Evolutionary conservation across 1,140 invertebrate genomes (phyloP), one percentile per base, ranked within the genome.

Genomic region (Sminthurinus signatus): DNA sequence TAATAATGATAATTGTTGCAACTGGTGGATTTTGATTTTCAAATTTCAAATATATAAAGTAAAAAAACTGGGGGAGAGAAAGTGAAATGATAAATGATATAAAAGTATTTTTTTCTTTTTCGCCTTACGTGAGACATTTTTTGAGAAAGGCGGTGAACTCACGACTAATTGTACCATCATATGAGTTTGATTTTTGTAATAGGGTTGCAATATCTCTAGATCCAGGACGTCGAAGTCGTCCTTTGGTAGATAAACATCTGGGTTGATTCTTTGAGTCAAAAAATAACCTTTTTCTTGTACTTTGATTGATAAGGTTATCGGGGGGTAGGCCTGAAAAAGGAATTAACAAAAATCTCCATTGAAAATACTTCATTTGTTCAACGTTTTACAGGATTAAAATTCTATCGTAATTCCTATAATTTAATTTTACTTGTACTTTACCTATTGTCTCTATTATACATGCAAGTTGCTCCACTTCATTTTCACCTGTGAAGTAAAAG

Each of bases 361-460:
- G n/a, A n/a, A n/a, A n/a, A n/a, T n/a, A n/a, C n/a, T n/a, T n/a
- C n/a, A n/a, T n/a, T n/a, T n/a, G n/a, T n/a, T n/a, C n/a, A n/a
- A n/a, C n/a, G n/a, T n/a, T n/a, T n/a, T n/a, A n/a, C n/a, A n/a
- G n/a, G n/a, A n/a, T n/a, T n/a, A n/a, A n/a, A n/a, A n/a, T n/a
- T n/a, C n/a, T n/a, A n/a, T n/a, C n/a, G n/a, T n/a, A n/a, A n/a
- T n/a, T n/a, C n/a, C n/a, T n/a, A n/a, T n/a, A n/a, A n/a, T n/a
- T n/a, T n/a, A n/a, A n/a, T n/a, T n/a, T n/a, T n/a, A n/a, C n/a
- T n/a, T 89, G 82, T 46, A 14, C 43, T 15, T 36, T 36, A 17
- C 93, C 93, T 29, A 96, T 81, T 44, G 98, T 84, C 80, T 99
- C 96, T 87, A 98, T 97, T 67, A 98, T 93, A 77, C 94, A 95